These are phyloP conservation scores for Oryzias dopingdopingensis DNA, from an alignment of 2,797 vertebrate species.

Conservation along the genomic window DNA sequence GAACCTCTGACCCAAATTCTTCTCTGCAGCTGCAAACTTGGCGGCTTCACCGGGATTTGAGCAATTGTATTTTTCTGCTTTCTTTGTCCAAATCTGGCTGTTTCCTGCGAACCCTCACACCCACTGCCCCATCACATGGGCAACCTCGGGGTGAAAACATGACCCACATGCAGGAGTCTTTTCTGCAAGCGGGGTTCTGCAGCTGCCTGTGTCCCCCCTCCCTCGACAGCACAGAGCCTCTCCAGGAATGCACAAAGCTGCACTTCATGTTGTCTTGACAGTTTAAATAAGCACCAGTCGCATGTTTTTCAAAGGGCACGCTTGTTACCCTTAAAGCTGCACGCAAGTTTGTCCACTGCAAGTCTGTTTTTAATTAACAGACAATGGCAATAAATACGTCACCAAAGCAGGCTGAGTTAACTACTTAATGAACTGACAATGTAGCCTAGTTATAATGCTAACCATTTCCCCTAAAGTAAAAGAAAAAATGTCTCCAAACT, in stretches of 20 bases:
- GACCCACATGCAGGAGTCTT: conserved; percentile 23
- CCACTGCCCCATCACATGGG: conserved; percentile 20
- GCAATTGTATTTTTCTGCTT: neutral
- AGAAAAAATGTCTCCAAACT: too few relatives aligned
- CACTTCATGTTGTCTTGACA: neutral
- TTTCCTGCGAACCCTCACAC: conserved; percentile 6
- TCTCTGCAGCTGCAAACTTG: conserved; percentile 1
- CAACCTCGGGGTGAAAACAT: conserved; percentile 24
- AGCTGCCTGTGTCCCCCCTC: conserved; percentile 31
- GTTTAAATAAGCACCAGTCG: neutral
- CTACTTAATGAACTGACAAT: too few relatives aligned
- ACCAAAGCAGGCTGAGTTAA: too few relatives aligned
- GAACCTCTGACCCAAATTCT: conserved; percentile 50
- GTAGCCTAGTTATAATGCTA: too few relatives aligned
- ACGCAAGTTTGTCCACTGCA: too few relatives aligned
- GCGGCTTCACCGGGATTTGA: neutral
- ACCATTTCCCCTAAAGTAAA: too few relatives aligned
- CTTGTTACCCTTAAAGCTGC: too few relatives aligned
- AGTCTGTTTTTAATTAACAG: too few relatives aligned
- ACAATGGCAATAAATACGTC: too few relatives aligned
- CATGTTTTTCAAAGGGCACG: neutral
- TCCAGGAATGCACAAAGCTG: neutral
- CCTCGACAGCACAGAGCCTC: neutral
- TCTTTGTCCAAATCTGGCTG: conserved; percentile 1
- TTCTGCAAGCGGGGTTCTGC: conserved; percentile 28